Evolutionary conservation across 2,797 vertebrate species (phyloP), one percentile per base, ranked within the genome.

Genomic region (Vipera ursinii): DNA sequence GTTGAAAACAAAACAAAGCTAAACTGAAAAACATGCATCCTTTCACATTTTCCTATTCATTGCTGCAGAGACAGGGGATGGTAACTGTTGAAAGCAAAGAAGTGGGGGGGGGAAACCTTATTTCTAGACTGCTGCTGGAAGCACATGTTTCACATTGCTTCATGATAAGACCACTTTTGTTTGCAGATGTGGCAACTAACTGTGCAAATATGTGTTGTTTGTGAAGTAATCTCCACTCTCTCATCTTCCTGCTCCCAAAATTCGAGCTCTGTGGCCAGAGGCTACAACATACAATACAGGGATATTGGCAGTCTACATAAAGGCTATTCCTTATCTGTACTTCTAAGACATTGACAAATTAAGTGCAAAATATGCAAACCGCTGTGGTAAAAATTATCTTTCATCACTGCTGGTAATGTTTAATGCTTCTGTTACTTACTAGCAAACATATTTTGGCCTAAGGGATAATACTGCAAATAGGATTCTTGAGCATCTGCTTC

Each of bases 401-500:
- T 60, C n/a, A 89, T 88, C 63, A 56, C 73, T 0, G 0, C 78
- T 92, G 94, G 93, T 95, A 93, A 95, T 7, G 38, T 93, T 94
- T 94, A 95, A 93, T 17, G 24, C 51, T 94, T 94, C 89, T 94
- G 90, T 90, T 95, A 92, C 88, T 95, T 95, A 86, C 90, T 90
- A 88, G 87, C 53, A 93, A 93, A 94, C 6, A 13, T 56, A 91
- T 94, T 94, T 89, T 94, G 87, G 91, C 90, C 87, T 86, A 89
- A 93, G 95, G 88, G 57, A 94, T 24, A 2, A 1, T 9, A 53
- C 88, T 96, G 93, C 87, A 86, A 89, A 93, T 2, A 15, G 91
- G 91, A 91, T 93, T 59, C 91, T 93, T 60, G 44, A 96, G 56
- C 92, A 94, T 87, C 93, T 96, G 91, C 92, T 96, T 93, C 26